A percentile compares a stretch with the other conserved stretches of the same genome.
phyloP scores from a whole-genome alignment of 2,888 invertebrate genomes.

The Dynastes tityus region DNA sequence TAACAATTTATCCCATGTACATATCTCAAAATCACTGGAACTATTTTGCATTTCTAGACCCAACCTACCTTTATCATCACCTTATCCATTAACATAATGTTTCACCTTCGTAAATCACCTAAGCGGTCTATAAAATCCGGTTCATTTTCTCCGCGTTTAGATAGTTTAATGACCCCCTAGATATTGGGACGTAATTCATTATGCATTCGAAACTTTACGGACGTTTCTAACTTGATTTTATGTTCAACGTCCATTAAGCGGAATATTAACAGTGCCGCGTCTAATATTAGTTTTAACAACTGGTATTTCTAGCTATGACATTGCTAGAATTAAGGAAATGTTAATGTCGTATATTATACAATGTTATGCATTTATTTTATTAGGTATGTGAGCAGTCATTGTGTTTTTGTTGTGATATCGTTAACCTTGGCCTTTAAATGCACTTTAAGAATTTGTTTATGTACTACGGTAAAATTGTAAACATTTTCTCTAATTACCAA shows the following conservation, averaged over 20 bases:
- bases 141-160: conserved; percentile 13
- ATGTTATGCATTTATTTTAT: too few relatives aligned
- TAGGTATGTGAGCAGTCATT: too few relatives aligned
- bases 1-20: too few relatives aligned
- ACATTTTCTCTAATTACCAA: too few relatives aligned
- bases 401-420: too few relatives aligned
- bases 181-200: conserved; percentile 11
- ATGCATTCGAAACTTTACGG: background rate
- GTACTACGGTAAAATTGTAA: too few relatives aligned
- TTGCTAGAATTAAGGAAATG: background rate
- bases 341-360: too few relatives aligned
- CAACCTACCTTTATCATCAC: background rate
- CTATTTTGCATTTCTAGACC: too few relatives aligned
- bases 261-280: background rate
- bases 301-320: background rate
- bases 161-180: conserved; percentile 29
- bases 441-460: too few relatives aligned
- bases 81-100: conserved; percentile 3
- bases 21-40: too few relatives aligned
- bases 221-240: conserved; percentile 7
- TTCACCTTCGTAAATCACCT: conserved; percentile 12
- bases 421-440: too few relatives aligned
- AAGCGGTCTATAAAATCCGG: conserved; percentile 25
- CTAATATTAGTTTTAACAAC: background rate
- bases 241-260: background rate